Evolutionary conservation across 2,888 invertebrate genomes (phyloP).

Genomic region (Selenia dentaria): DNA sequence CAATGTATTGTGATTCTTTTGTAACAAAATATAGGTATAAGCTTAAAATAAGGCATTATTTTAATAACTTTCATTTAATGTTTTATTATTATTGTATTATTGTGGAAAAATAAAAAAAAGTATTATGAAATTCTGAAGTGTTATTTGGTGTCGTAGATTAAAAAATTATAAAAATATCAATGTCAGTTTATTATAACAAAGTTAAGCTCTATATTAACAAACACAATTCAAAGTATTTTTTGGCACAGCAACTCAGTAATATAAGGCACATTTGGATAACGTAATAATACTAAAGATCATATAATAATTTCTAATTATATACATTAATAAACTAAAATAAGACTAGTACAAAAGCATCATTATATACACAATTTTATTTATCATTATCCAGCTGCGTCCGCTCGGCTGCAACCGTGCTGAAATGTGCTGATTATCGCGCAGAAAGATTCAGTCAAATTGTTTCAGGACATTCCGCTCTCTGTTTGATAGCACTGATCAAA

Average conservation of each 20-base stretch:
- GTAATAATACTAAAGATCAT: constrained; percentile 14
- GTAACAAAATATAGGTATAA: constrained; percentile 62
- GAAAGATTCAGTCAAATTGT: no score
- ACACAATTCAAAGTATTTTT: constrained; percentile 31
- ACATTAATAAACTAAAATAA: no score
- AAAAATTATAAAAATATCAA: constrained; percentile 27
- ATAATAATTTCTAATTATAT: constrained; percentile 6
- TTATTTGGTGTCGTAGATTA: no score
- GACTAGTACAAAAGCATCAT: no score
- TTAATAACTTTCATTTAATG: constrained; percentile 68
- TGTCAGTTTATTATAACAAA: constrained; percentile 38
- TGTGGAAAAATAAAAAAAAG: constrained; percentile 55
- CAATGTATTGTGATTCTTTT: constrained; percentile 70
- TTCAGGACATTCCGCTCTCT: no score
- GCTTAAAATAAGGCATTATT: constrained; percentile 64
- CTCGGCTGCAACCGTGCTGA: no score
- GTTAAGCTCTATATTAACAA: constrained; percentile 13
- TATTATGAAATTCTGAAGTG: constrained; percentile 24
- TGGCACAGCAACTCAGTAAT: constrained; percentile 41
- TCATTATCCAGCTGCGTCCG: no score
- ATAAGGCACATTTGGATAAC: constrained; percentile 23
- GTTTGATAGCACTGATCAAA: no score
- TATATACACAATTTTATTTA: no score
- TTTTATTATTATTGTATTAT: constrained; percentile 64
- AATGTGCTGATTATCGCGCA: no score